phyloP scores from a whole-genome alignment of 2,113 vertebrate species.

The Carassius carassius region DNA sequence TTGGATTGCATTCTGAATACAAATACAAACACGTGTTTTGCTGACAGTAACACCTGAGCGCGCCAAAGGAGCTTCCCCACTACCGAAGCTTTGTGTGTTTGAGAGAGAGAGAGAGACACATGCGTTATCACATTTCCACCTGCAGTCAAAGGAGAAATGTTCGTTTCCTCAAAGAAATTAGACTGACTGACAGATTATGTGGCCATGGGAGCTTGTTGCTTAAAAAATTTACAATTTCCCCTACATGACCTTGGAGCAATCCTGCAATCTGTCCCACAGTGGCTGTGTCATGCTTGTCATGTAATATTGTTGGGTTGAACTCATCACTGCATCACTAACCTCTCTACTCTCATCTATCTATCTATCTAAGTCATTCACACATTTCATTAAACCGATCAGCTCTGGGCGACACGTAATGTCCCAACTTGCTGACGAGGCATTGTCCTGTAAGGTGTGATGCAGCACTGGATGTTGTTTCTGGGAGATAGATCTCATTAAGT shows the following conservation, averaged over 20 bases:
- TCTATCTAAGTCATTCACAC: slow-evolving; percentile 13
- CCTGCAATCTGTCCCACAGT: slow-evolving; percentile 1
- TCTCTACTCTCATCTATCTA: background rate
- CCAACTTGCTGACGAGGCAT: slow-evolving; percentile 45
- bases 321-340: slow-evolving; percentile 4
- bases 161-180: slow-evolving; percentile 28
- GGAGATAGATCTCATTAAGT: slow-evolving; percentile 31
- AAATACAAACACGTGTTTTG: slow-evolving; percentile 32
- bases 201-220: background rate
- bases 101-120: background rate
- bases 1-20: slow-evolving; percentile 45
- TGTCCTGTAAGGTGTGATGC: slow-evolving; percentile 25
- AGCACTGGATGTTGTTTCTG: slow-evolving; percentile 44
- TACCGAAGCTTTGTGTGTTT: background rate
- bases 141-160: slow-evolving; percentile 9
- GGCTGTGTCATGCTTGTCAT: background rate
- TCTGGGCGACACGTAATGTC: slow-evolving; percentile 25
- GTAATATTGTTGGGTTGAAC: background rate
- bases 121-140: slow-evolving; percentile 6
- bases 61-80: slow-evolving; percentile 4
- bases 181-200: slow-evolving; percentile 18
- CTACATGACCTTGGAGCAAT: slow-evolving; percentile 42
- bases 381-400: slow-evolving; percentile 49
- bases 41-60: slow-evolving; percentile 1
- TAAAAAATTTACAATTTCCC: slow-evolving; percentile 23